phyloP scores from a whole-genome alignment of 2,888 invertebrate species.

The Eilema depressum region DNA sequence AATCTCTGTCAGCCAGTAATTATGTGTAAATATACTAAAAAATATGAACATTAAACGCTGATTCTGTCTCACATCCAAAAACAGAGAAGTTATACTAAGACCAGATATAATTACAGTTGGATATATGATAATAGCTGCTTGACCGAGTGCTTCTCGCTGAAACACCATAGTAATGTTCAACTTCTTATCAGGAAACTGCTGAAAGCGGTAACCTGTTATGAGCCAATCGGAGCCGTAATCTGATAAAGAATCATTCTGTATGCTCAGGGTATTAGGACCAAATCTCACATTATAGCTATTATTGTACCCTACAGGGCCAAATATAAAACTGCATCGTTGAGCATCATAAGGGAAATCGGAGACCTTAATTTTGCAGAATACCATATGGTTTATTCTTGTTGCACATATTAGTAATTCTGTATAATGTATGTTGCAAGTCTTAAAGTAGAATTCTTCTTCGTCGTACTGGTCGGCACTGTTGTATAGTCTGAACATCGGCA shows the following conservation, averaged over 20 bases:
- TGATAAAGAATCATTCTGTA: constrained; percentile 32
- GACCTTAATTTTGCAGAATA: constrained; percentile 50
- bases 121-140: constrained; percentile 56
- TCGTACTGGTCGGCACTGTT: constrained; percentile 43
- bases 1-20: constrained; percentile 50
- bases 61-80: constrained; percentile 52
- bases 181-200: constrained; percentile 35
- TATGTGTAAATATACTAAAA: constrained; percentile 61
- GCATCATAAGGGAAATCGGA: constrained; percentile 62
- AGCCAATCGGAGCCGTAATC: constrained; percentile 63
- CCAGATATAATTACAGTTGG: constrained; percentile 56
- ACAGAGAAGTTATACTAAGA: constrained; percentile 51
- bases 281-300: constrained; percentile 41
- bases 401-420: constrained; percentile 47
- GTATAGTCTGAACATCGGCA: constrained; percentile 47
- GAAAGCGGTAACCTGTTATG: constrained; percentile 53
- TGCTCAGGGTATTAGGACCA: constrained; percentile 29
- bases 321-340: constrained; percentile 55
- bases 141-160: constrained; percentile 57
- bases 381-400: constrained; percentile 14
- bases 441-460: constrained; percentile 12
- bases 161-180: constrained; percentile 57
- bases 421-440: constrained; percentile 40
- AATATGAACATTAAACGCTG: constrained; percentile 50
- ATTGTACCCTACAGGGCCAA: constrained; percentile 27